Evolutionary conservation across 2,888 invertebrate species (phyloP).

Genomic region (Notodonta dromedarius): DNA sequence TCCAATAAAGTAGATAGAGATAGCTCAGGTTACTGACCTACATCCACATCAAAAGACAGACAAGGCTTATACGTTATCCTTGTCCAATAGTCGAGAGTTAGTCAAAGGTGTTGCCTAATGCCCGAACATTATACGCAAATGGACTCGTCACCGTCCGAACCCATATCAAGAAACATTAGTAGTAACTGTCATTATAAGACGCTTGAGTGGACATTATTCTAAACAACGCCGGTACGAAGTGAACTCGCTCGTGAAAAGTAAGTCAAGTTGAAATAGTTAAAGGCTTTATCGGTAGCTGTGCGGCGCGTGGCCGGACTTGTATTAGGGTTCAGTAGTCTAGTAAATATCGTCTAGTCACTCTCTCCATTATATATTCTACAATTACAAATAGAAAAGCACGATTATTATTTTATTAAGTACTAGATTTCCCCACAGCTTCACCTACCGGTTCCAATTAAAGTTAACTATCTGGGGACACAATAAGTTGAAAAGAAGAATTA

Average conservation of each 20-base stretch:
- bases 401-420: no score
- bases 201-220: slow-evolving; percentile 20
- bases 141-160: slow-evolving; percentile 11
- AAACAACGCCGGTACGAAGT: slow-evolving; percentile 20
- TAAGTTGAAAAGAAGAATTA: no score
- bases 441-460: no score
- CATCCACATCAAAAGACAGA: slow-evolving; percentile 28
- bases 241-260: slow-evolving; percentile 25
- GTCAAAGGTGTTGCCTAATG: slow-evolving; percentile 28
- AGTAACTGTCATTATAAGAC: slow-evolving; percentile 21
- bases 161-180: slow-evolving; percentile 23
- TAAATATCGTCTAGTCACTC: neutral
- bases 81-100: slow-evolving; percentile 21
- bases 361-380: no score
- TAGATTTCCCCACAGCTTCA: no score
- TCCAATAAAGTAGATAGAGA: slow-evolving; percentile 14
- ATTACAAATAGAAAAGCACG: no score
- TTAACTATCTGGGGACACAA: no score
- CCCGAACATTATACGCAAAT: slow-evolving; percentile 21
- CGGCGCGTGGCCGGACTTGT: neutral
- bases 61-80: slow-evolving; percentile 35
- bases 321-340: neutral
- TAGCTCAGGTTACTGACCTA: slow-evolving; percentile 20
- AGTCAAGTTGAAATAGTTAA: slow-evolving; percentile 24
- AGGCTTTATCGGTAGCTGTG: slow-evolving; percentile 13